These are phyloP conservation scores for Tapirus terrestris DNA, from an alignment of 2,113 vertebrate genomes.

Conservation along the genomic window DNA sequence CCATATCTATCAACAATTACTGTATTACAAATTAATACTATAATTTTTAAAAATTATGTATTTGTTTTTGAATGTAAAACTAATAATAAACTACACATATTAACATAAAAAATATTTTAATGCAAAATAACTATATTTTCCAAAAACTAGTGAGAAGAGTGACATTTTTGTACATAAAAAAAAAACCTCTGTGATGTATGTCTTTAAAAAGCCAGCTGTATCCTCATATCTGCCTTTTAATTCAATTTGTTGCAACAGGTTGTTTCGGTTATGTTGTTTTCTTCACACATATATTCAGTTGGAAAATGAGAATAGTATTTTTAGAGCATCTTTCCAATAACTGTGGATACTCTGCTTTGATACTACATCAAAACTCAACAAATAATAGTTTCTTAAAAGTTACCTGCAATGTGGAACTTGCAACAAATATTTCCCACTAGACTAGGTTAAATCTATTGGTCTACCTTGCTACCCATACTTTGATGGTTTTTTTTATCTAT, in stretches of 20 bases:
- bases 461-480: neutral
- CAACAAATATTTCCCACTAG: neutral
- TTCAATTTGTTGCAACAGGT: neutral
- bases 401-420: neutral
- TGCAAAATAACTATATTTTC: neutral
- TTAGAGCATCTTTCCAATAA: neutral
- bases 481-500: neutral
- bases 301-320: neutral
- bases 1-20: neutral
- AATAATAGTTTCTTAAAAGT: neutral
- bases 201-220: neutral
- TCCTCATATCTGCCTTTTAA: neutral
- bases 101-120: neutral
- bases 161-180: neutral
- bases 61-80: neutral
- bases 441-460: neutral
- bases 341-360: neutral
- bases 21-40: neutral
- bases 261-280: neutral
- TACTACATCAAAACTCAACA: neutral
- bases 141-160: neutral
- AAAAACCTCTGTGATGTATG: neutral
- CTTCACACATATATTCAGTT: neutral
- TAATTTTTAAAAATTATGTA: neutral
- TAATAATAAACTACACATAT: neutral